Evolutionary conservation across 1,140 invertebrate genomes (phyloP).

Genomic region (Trachymyrmex septentrionalis): DNA sequence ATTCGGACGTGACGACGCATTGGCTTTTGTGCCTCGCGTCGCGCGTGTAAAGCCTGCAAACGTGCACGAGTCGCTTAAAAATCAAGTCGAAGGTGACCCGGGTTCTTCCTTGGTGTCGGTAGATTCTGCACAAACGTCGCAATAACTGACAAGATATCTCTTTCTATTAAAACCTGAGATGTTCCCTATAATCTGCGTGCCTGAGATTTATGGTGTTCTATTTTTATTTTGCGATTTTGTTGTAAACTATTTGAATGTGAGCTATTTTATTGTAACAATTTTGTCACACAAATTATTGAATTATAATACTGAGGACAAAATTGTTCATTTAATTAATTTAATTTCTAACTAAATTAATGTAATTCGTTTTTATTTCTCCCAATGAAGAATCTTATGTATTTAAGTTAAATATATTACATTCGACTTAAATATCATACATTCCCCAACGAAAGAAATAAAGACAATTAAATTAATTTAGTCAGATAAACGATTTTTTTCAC

Average conservation of each 20-base stretch:
- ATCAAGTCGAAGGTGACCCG: constrained; percentile 43
- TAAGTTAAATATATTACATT: no score
- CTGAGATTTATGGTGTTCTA: background rate
- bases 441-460: no score
- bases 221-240: background rate
- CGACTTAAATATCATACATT: no score
- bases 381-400: no score
- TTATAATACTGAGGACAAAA: no score
- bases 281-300: no score
- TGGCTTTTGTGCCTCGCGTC: constrained; percentile 18
- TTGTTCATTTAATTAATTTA: no score
- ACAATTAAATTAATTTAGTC: no score
- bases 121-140: constrained; percentile 11
- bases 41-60: constrained; percentile 4
- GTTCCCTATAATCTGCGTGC: background rate
- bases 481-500: no score
- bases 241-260: background rate
- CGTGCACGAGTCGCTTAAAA: constrained; percentile 30
- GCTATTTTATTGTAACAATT: no score
- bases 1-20: constrained; percentile 13
- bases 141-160: background rate
- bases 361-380: no score
- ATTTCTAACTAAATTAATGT: no score
- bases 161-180: background rate
- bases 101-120: background rate